phyloP scores from a whole-genome alignment of 2,797 vertebrate species.

The Myotis planiceps region DNA sequence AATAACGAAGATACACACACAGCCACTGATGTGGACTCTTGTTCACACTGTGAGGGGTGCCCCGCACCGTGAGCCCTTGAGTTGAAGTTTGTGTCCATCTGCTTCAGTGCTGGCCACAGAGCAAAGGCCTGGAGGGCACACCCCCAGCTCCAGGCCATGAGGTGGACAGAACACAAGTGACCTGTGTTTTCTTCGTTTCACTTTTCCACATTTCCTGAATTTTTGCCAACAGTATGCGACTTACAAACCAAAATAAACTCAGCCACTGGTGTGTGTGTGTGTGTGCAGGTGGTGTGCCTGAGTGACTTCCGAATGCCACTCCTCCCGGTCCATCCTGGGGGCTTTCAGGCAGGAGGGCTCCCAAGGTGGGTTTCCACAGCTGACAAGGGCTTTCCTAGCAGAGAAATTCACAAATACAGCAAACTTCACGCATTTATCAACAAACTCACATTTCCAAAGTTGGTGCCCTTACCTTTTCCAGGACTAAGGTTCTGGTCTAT shows the following conservation, averaged over 20 bases:
- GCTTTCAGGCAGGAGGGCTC: neutral
- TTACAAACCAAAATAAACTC: neutral
- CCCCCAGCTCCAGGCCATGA: accelerated
- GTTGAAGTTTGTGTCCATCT: accelerated
- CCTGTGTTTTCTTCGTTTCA: neutral
- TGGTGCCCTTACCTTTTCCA: conserved; percentile 93
- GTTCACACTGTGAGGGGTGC: too few species aligned
- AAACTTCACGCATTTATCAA: neutral
- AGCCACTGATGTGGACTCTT: accelerated
- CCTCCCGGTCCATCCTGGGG: too few species aligned
- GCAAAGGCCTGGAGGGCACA: neutral
- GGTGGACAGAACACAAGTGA: neutral
- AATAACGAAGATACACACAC: neutral
- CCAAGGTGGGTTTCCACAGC: neutral
- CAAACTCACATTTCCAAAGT: neutral
- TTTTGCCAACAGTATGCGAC: neutral
- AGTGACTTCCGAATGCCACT: neutral
- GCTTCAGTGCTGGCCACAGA: neutral
- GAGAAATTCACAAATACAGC: neutral
- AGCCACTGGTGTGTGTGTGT: neutral
- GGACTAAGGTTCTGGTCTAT: conserved; percentile 99
- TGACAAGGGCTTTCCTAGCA: too few species aligned
- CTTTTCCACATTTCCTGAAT: neutral
- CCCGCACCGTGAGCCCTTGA: neutral
- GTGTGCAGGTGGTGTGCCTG: accelerated